These are phyloP conservation scores for Brachyalestes nurse DNA, from an alignment of 2,797 vertebrate genomes.

Conservation along the genomic window DNA sequence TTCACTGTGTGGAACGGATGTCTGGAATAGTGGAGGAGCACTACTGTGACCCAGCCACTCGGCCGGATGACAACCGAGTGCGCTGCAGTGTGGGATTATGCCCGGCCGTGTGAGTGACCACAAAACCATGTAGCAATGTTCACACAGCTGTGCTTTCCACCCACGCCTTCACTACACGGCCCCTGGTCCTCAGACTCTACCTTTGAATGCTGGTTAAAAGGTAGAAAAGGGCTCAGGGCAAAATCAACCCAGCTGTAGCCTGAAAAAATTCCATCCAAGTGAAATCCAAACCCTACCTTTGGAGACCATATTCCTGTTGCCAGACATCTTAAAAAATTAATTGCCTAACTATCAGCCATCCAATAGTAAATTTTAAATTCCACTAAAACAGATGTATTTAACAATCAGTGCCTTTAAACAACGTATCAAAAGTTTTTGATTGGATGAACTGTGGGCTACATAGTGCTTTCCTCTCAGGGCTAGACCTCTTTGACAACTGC, in stretches of 20 bases:
- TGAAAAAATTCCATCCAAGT: neutral
- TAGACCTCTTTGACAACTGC: neutral
- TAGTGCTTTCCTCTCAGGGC: neutral
- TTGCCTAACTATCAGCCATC: neutral
- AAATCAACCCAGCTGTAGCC: neutral
- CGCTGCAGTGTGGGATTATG: conserved; percentile 87
- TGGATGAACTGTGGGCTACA: neutral
- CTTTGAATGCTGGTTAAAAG: neutral
- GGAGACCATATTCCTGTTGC: neutral
- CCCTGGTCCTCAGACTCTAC: neutral
- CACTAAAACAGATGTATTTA: neutral
- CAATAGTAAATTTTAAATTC: neutral
- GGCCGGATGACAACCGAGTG: conserved; percentile 84
- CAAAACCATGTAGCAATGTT: neutral
- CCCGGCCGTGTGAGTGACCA: conserved; percentile 83
- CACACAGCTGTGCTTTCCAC: neutral
- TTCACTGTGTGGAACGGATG: conserved; percentile 85
- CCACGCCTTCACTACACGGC: neutral
- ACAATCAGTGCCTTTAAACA: no score
- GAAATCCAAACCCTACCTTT: neutral
- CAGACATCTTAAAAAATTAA: no score
- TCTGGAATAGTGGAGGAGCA: conserved; percentile 85
- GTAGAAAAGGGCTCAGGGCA: neutral
- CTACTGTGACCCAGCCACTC: conserved; percentile 81
- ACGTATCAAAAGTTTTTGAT: neutral